Percentiles rank a stretch among this genome's conserved stretches.
phyloP scores from a whole-genome alignment of 2,113 vertebrate genomes.

The Ia io region DNA sequence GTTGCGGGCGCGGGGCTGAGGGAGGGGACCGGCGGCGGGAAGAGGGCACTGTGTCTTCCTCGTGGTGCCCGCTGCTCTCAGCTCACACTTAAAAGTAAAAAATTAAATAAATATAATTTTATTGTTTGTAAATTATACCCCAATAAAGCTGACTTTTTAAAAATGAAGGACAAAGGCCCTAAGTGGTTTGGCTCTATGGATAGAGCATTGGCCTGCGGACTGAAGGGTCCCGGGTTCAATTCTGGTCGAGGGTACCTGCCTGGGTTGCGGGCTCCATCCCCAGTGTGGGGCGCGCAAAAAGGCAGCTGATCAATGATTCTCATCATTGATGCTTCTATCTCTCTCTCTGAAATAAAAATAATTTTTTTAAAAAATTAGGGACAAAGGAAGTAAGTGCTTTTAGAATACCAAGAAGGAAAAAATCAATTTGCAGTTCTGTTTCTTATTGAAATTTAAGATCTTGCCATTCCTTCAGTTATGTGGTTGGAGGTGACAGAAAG shows the following conservation, averaged over 20 bases:
- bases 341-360: no score
- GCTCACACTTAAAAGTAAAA: neutral
- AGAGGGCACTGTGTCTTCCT: neutral
- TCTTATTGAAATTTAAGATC: neutral
- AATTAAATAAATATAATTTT: neutral
- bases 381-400: neutral
- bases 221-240: no score
- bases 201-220: no score
- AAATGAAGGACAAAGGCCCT: neutral
- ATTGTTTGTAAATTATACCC: neutral
- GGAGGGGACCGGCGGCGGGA: neutral
- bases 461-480: neutral
- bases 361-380: neutral
- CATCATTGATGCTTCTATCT: no score
- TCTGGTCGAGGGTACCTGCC: no score
- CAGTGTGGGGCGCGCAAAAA: no score
- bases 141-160: neutral
- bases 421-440: neutral
- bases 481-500: neutral
- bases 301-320: no score
- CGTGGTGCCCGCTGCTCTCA: neutral
- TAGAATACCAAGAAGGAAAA: neutral
- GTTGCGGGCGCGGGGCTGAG: neutral
- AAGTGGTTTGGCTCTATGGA: no score
- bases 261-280: no score